phyloP scores from a whole-genome alignment of 2,113 vertebrate species.

The Chrysemys picta region DNA sequence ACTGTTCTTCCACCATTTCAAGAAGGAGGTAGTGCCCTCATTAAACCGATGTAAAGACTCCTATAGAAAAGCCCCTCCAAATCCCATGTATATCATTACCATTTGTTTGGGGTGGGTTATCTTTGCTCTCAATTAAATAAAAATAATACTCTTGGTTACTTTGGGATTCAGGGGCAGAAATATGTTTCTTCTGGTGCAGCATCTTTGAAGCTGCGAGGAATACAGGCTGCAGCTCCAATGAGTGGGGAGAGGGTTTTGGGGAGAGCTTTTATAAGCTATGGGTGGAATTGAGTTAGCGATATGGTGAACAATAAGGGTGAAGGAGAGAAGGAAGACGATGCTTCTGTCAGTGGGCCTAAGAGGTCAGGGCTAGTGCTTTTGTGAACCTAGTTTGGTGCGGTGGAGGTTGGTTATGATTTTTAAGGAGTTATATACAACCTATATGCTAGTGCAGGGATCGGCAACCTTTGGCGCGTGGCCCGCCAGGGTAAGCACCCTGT shows the following conservation, averaged over 20 bases:
- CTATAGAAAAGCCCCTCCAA: background rate
- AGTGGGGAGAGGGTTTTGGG: background rate
- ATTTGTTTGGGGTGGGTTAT: background rate
- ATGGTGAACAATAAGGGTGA: background rate
- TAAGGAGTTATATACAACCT: background rate
- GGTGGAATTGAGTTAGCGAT: background rate
- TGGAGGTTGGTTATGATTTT: background rate
- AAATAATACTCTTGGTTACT: background rate
- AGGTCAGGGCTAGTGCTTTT: slow-evolving; percentile 12
- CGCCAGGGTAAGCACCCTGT: too few species aligned
- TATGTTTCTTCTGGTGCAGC: background rate
- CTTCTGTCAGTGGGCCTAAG: background rate
- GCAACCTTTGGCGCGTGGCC: too few species aligned
- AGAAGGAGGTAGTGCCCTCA: background rate
- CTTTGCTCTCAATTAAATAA: background rate
- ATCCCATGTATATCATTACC: fast-evolving
- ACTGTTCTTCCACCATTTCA: background rate
- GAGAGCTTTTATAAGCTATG: background rate
- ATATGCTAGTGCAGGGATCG: background rate
- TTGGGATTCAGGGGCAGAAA: background rate
- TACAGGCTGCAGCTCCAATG: background rate
- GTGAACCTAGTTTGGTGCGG: background rate
- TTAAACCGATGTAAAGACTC: background rate
- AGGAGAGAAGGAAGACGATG: background rate
- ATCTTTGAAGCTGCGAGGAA: slow-evolving; percentile 29